Evolutionary conservation across 2,797 vertebrate genomes (phyloP).

Genomic region (Coccyzus lansbergi): DNA sequence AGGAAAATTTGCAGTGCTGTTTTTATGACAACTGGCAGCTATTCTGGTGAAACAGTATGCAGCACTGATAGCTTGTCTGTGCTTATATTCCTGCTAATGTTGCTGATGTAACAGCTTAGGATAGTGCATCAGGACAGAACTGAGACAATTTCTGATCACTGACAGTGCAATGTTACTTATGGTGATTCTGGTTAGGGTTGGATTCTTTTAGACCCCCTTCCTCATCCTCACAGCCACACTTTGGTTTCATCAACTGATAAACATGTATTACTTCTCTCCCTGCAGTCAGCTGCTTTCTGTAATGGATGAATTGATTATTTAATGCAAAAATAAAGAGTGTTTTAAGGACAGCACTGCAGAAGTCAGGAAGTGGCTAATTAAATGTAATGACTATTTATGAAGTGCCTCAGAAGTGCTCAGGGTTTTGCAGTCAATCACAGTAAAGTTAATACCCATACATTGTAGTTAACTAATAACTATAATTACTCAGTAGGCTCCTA

Average conservation of each 20-base stretch:
- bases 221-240: neutral
- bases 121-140: neutral
- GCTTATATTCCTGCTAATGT: neutral
- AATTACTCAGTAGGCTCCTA: slow-evolving; percentile 9
- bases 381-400: slow-evolving; percentile 34
- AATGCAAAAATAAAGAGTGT: neutral
- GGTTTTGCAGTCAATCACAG: slow-evolving; percentile 22
- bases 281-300: neutral
- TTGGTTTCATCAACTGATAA: neutral
- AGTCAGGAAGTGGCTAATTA: slow-evolving; percentile 24
- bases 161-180: neutral
- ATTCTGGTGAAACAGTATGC: neutral
- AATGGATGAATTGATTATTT: neutral
- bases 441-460: neutral
- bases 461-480: slow-evolving; percentile 37
- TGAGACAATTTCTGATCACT: neutral
- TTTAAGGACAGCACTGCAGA: neutral
- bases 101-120: neutral
- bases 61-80: neutral
- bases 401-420: slow-evolving; percentile 18
- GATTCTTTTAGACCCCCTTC: neutral
- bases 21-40: neutral
- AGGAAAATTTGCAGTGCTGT: neutral
- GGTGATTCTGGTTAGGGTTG: neutral
- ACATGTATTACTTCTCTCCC: neutral